A percentile compares a stretch with the other conserved stretches of the same genome.
phyloP scores from a whole-genome alignment of 2,113 vertebrate genomes.

The Siphamia tubifer region DNA sequence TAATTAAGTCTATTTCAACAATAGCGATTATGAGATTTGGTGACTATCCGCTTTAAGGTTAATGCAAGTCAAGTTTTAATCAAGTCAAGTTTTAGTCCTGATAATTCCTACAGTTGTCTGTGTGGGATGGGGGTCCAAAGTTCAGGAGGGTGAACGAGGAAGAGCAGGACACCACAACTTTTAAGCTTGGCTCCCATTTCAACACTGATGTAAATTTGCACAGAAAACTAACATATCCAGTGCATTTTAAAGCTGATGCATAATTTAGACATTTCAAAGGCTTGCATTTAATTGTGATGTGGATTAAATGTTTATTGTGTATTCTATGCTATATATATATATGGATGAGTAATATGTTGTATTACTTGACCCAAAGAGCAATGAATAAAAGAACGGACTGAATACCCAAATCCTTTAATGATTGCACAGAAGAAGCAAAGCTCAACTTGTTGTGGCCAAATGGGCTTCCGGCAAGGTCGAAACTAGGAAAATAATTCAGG shows the following conservation, averaged over 20 bases:
- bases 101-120: too few relatives aligned
- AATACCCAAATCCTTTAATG: conserved; percentile 51
- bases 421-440: conserved; percentile 38
- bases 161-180: background rate
- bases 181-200: conserved; percentile 15
- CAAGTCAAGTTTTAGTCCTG: too few relatives aligned
- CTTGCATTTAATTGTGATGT: background rate
- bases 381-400: conserved; percentile 30
- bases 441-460: conserved; percentile 20
- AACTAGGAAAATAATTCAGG: background rate
- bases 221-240: background rate
- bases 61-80: too few relatives aligned
- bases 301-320: background rate
- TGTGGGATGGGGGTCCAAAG: background rate
- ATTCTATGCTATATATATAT: background rate
- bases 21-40: too few relatives aligned
- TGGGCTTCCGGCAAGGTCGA: conserved; percentile 34
- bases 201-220: background rate
- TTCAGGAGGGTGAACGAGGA: background rate
- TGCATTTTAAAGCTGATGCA: background rate
- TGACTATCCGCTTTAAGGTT: too few relatives aligned
- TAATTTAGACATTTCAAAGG: background rate
- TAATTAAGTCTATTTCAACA: too few relatives aligned
- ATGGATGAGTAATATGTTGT: background rate
- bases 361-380: background rate